Evolutionary conservation across 1,140 invertebrate genomes (phyloP).

Genomic region (Temnothorax nylanderi): DNA sequence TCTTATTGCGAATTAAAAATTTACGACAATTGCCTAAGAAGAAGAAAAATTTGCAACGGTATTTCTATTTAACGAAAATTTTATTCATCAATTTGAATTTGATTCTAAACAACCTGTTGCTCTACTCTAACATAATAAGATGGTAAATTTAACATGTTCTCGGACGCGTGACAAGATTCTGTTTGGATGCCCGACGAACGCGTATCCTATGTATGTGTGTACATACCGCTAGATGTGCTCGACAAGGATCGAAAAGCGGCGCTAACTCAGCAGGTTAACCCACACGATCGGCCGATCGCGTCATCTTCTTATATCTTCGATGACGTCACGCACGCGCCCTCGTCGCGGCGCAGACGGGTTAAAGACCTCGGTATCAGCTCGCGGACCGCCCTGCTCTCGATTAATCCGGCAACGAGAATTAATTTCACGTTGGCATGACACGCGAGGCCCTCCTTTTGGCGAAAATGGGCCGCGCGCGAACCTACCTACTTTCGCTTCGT

Average conservation of each 20-base stretch:
- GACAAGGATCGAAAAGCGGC: slow-evolving; percentile 69
- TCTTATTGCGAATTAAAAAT: not conserved
- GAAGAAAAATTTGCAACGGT: not conserved
- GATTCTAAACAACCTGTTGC: slow-evolving; percentile 4
- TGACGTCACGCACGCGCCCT: slow-evolving; percentile 66
- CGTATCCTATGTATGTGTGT: not conserved
- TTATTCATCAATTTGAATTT: not conserved
- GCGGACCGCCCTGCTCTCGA: slow-evolving; percentile 22
- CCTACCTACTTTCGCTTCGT: not conserved
- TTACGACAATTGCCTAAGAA: not conserved
- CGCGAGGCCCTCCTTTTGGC: not conserved
- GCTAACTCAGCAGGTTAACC: slow-evolving; percentile 72
- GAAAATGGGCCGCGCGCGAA: slow-evolving; percentile 32
- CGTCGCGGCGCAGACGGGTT: slow-evolving; percentile 46
- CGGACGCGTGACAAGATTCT: slow-evolving; percentile 13
- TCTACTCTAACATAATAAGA: not conserved
- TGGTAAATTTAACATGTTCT: slow-evolving; percentile 14
- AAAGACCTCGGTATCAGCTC: slow-evolving; percentile 66
- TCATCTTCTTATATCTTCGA: slow-evolving; percentile 73
- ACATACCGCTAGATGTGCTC: slow-evolving; percentile 33
- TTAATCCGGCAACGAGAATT: slow-evolving; percentile 37
- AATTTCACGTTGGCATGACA: slow-evolving; percentile 45
- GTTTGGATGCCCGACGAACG: slow-evolving; percentile 12
- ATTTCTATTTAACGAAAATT: not conserved
- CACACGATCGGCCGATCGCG: slow-evolving; percentile 74